Base-by-base conservation (phyloP, 2,113 vertebrate genomes). In the Orycteropus afer region DNA sequence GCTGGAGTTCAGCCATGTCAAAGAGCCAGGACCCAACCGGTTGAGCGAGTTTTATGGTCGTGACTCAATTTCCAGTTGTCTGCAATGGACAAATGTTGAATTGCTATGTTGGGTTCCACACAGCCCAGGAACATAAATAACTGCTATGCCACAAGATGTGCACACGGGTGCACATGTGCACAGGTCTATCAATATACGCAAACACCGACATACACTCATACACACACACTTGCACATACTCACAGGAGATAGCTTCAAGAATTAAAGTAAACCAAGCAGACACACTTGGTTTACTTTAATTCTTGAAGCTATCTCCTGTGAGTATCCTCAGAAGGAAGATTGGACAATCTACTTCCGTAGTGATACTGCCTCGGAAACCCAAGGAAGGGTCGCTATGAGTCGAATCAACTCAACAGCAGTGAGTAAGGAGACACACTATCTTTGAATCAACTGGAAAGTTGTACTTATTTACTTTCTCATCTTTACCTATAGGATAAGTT, bases 221-320 rank as follows among this genome's bases (percentile, higher is more conserved):
- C 32, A 84, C 82, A 85, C 53, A 45, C 57, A 79, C 4, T 57
- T 25, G 51, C 57, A 49, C 2, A 42, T 47, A 37, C 63, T 89
- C 55, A 47, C 29, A 73, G 55, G 34, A 83, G 53, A 53, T 78
- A 53, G 22, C 51, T 82, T 63, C 22, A 57, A n/a, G 57, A 89
- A 89, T 73, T 87, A 47, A 67, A 93, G 77, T 29, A 87, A 90
- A 47, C 42, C 53, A 91, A 90, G n/a, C n/a, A n/a, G n/a, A n/a
- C n/a, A n/a, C n/a, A n/a, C n/a, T 90, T 91, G 53, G 42, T 47
- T 90, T 87, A 29, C 77, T 93, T 67, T 47, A 87, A 73, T 89
- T 89, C 57, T n/a, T 57, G 22, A 63, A 82, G 51, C 22, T 53
- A 78, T 53, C 53, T 83, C 34, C 55, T 73, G 29, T 47, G 55